phyloP scores from a whole-genome alignment of 2,888 invertebrate genomes.

The Eulithis prunata region DNA sequence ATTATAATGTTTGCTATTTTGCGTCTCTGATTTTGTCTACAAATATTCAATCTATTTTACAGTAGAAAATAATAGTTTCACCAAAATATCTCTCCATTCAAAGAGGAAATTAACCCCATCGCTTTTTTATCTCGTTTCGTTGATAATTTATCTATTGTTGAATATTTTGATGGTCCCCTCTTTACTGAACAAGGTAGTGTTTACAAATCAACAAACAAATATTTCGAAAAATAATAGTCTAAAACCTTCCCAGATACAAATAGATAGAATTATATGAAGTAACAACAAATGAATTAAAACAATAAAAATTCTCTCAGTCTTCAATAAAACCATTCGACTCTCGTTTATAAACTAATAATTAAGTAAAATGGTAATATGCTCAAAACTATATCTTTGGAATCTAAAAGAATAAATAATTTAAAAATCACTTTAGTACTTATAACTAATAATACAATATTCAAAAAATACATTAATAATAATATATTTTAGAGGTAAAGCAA shows the following conservation, averaged over 20 bases:
- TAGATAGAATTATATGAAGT: not conserved
- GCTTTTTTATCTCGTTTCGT: too few relatives aligned
- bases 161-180: too few relatives aligned
- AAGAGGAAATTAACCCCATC: too few relatives aligned
- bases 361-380: constrained; percentile 18
- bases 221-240: not conserved
- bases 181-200: not conserved
- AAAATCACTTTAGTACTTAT: constrained; percentile 27
- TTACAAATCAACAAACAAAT: constrained; percentile 3
- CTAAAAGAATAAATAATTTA: constrained; percentile 21
- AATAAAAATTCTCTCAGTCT: constrained; percentile 4
- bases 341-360: not conserved
- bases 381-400: constrained; percentile 27
- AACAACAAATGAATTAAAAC: constrained; percentile 16
- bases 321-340: constrained; percentile 4
- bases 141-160: too few relatives aligned
- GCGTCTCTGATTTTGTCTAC: too few relatives aligned
- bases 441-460: constrained; percentile 36
- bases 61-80: not conserved
- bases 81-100: too few relatives aligned
- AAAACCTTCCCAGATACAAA: not conserved
- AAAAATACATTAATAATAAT: constrained; percentile 20
- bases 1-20: too few relatives aligned
- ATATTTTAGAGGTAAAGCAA: constrained; percentile 3
- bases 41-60: not conserved